These are phyloP conservation scores for Drosophila kambysellisi DNA, from an alignment of 2,888 invertebrate genomes.

Conservation along the genomic window DNA sequence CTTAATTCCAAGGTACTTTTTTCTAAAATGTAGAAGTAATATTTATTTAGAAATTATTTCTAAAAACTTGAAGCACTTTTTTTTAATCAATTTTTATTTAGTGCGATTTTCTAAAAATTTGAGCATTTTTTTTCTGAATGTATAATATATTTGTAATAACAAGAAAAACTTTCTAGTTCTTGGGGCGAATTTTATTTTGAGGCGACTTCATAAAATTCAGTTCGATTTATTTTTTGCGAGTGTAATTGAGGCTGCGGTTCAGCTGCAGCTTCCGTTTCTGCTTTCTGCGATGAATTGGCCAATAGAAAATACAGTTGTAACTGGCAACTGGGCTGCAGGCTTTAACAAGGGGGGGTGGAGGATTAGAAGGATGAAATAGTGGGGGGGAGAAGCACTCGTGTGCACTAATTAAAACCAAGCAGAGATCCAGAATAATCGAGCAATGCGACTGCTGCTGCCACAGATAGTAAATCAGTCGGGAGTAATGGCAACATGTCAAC, in stretches of 20 bases:
- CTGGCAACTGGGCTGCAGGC: constrained; percentile 23
- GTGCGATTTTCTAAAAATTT: too few species aligned
- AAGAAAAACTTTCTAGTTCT: neutral
- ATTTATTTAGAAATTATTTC: too few species aligned
- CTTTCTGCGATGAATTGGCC: constrained; percentile 81
- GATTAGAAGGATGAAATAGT: neutral
- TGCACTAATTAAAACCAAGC: constrained; percentile 83
- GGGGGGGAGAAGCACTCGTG: constrained; percentile 42
- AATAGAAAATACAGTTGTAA: constrained; percentile 65
- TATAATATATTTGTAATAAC: too few species aligned
- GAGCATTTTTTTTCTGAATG: too few species aligned
- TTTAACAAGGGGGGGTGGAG: constrained; percentile 8
- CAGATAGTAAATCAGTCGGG: constrained; percentile 62
- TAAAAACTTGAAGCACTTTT: too few species aligned
- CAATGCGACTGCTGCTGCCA: constrained; percentile 42
- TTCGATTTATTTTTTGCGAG: neutral
- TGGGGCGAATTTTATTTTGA: neutral
- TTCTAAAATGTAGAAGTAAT: neutral
- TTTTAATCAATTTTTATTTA: too few species aligned
- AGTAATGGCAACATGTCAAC: constrained; percentile 57
- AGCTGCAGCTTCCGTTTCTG: constrained; percentile 17
- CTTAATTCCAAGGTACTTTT: neutral
- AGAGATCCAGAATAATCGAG: constrained; percentile 56
- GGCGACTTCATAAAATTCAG: neutral
- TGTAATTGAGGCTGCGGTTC: constrained; percentile 24